These are phyloP conservation scores for Dolichomitus sp. DNA, from an alignment of 2,888 invertebrate genomes.

Conservation along the genomic window DNA sequence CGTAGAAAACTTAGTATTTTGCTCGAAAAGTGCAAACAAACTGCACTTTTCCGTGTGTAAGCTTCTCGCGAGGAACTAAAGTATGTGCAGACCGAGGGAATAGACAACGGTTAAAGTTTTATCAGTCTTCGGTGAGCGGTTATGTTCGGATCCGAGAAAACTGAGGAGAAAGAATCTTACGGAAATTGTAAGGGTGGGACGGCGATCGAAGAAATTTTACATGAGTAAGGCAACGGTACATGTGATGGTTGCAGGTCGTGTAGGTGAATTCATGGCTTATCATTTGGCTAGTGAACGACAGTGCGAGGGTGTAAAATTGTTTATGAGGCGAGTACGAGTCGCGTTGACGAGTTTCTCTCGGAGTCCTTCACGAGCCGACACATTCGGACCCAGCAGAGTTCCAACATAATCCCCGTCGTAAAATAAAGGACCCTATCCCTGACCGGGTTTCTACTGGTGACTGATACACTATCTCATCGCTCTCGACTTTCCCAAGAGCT, in stretches of 20 bases:
- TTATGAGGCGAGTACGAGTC: conserved; percentile 23
- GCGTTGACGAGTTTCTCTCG: conserved; percentile 27
- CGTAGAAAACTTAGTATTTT: conserved; percentile 45
- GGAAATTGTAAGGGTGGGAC: conserved; percentile 5
- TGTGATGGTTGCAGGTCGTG: not conserved
- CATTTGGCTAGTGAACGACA: conserved; percentile 19
- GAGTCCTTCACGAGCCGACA: not conserved
- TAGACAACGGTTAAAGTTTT: conserved; percentile 63
- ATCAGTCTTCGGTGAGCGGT: conserved; percentile 57
- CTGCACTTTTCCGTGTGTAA: conserved; percentile 40
- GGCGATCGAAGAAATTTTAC: conserved; percentile 3
- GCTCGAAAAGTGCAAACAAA: conserved; percentile 25
- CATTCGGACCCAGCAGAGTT: conserved; percentile 18
- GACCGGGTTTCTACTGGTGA: not conserved
- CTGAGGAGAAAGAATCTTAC: conserved; percentile 25
- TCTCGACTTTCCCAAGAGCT: not conserved
- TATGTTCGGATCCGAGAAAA: conserved; percentile 46
- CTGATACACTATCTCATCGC: not conserved
- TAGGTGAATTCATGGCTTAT: conserved; percentile 22
- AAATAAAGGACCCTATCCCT: conserved; percentile 18
- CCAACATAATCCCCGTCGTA: conserved; percentile 10
- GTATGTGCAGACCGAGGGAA: conserved; percentile 33
- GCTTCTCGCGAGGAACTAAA: conserved; percentile 18
- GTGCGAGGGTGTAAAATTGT: conserved; percentile 34
- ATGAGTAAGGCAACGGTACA: conserved; percentile 2